Percentiles rank a stretch among this genome's conserved stretches.
These are phyloP conservation scores for Otis tarda DNA, from an alignment of 2,113 vertebrate species.

Conservation along the genomic window DNA sequence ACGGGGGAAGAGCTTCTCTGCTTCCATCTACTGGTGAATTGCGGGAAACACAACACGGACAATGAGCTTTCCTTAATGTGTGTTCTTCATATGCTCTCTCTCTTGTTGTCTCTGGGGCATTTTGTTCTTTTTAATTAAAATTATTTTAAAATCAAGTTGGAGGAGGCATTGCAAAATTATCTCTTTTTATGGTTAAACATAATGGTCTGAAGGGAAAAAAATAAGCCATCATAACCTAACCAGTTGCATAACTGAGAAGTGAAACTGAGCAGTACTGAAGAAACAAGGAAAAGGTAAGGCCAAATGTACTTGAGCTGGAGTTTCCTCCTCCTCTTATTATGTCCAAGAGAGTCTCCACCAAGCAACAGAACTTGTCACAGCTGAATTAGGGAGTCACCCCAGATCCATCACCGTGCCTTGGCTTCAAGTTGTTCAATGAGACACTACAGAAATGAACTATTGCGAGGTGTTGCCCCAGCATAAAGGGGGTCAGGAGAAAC, in stretches of 20 bases:
- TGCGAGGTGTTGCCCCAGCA: neutral
- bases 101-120: neutral
- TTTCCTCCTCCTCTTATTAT: neutral
- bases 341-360: neutral
- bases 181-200: neutral
- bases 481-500: neutral
- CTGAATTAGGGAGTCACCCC: neutral
- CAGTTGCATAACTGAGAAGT: neutral
- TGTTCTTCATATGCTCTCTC: neutral
- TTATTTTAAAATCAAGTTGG: neutral
- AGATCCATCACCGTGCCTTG: neutral
- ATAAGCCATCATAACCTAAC: neutral
- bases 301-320: neutral
- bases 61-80: neutral
- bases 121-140: neutral
- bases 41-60: neutral
- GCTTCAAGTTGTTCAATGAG: neutral
- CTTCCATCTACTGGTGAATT: neutral
- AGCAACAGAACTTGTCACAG: neutral
- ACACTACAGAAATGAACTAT: neutral
- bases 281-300: neutral
- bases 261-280: neutral
- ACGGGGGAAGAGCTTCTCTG: neutral
- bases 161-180: neutral
- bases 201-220: neutral